Conservation (phyloP, 2,888 invertebrate genomes). For the Vanessa cardui region DNA sequence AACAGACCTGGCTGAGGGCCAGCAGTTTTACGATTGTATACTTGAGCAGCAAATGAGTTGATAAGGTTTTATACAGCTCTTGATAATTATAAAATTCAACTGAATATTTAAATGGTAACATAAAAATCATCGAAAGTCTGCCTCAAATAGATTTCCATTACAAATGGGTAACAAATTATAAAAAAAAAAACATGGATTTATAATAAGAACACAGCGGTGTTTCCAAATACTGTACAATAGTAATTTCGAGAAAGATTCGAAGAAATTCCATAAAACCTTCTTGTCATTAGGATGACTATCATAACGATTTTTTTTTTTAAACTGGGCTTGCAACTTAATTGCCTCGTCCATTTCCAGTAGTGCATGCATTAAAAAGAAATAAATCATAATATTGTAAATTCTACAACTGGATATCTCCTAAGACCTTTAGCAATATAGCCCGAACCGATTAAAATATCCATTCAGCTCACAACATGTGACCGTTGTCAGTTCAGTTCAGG, state of each 20-base stretch:
- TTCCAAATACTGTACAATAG: no score
- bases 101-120: constrained; percentile 4
- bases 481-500: constrained; percentile 1
- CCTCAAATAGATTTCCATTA: no score
- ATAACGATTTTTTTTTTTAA: no score
- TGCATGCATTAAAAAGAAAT: no score
- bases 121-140: background rate
- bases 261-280: no score
- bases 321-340: no score
- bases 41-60: constrained; percentile 21
- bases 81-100: background rate
- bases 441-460: constrained; percentile 4
- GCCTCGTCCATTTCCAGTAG: background rate
- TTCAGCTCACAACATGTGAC: background rate
- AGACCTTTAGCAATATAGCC: background rate
- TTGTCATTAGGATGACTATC: no score
- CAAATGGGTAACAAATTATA: no score
- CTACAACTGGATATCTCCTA: background rate
- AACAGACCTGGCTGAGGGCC: constrained; percentile 23
- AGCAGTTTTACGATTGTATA: constrained; percentile 28
- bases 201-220: no score
- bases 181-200: no score
- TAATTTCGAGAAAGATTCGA: no score
- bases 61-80: constrained; percentile 17
- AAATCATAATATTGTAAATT: background rate